Percentiles rank a stretch among this genome's conserved stretches.
phyloP scores from a whole-genome alignment of 2,888 invertebrate genomes.

The Drosophila vallismaia region DNA sequence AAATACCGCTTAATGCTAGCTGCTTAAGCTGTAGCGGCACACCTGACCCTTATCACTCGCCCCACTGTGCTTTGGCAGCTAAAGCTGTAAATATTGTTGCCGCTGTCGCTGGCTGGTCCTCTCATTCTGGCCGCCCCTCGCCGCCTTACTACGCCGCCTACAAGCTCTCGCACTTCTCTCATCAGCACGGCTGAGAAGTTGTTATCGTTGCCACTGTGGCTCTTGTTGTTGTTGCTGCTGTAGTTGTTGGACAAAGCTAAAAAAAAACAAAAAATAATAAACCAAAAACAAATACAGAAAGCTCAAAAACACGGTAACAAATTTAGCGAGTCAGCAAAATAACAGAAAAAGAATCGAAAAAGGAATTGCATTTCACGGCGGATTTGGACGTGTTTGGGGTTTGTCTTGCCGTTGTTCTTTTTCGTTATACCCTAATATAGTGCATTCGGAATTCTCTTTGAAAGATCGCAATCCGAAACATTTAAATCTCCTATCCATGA shows the following conservation, averaged over 20 bases:
- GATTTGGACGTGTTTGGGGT: slow-evolving; percentile 64
- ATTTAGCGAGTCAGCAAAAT: slow-evolving; percentile 73
- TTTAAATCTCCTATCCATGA: background rate
- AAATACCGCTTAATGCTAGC: background rate
- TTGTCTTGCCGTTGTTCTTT: slow-evolving; percentile 40
- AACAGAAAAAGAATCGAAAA: slow-evolving; percentile 60
- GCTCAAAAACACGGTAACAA: slow-evolving; percentile 67
- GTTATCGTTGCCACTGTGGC: slow-evolving; percentile 71
- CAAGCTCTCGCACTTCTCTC: slow-evolving; percentile 29
- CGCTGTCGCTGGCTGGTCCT: slow-evolving; percentile 52
- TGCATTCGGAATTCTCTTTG: background rate
- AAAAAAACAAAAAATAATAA: slow-evolving; percentile 38
- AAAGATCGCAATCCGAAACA: background rate
- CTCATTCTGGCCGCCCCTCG: slow-evolving; percentile 17
- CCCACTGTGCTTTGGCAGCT: slow-evolving; percentile 70
- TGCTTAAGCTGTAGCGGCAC: background rate
- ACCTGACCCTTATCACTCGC: background rate
- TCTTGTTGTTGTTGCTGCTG: slow-evolving; percentile 37
- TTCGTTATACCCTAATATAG: slow-evolving; percentile 19
- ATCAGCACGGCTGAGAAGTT: slow-evolving; percentile 66
- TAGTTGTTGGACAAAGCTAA: slow-evolving; percentile 57
- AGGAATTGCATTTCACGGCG: slow-evolving; percentile 78
- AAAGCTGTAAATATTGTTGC: slow-evolving; percentile 79
- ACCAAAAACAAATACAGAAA: slow-evolving; percentile 40
- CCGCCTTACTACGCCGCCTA: background rate